These are phyloP conservation scores for human (Homo sapiens) DNA, from an alignment of 2,113 vertebrate genomes.

Conservation along the genomic window DNA sequence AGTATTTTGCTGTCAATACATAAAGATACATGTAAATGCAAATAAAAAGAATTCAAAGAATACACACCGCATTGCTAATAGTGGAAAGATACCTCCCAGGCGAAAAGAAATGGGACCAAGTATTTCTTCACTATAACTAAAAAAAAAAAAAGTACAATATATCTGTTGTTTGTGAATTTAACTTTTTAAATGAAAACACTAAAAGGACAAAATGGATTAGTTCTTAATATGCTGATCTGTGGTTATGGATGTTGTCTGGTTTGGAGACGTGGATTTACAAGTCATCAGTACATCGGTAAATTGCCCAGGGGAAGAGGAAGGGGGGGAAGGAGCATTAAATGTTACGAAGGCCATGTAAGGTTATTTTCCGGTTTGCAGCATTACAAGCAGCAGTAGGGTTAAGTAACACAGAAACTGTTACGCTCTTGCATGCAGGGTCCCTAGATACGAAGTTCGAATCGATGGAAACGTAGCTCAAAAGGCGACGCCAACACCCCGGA, in stretches of 20 bases:
- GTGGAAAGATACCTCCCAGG: not conserved
- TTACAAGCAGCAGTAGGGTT: accelerated
- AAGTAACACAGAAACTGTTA: accelerated
- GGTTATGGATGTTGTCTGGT: too few species aligned
- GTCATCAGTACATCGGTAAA: accelerated
- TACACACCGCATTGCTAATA: not conserved
- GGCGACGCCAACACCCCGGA: accelerated
- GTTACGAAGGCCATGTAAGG: too few species aligned
- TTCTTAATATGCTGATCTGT: not conserved
- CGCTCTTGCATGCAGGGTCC: accelerated
- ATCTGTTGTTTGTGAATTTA: not conserved
- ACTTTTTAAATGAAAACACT: not conserved
- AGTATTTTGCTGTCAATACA: not conserved
- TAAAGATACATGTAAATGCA: not conserved
- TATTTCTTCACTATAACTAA: not conserved
- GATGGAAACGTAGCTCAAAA: accelerated
- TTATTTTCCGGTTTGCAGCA: not conserved
- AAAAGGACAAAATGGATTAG: not conserved
- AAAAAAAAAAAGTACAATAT: not conserved
- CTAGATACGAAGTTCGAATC: accelerated
- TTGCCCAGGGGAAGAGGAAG: too few species aligned
- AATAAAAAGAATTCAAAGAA: not conserved
- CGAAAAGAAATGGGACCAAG: not conserved
- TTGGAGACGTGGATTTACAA: too few species aligned
- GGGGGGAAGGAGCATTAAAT: too few species aligned